Base-by-base conservation (phyloP, 2,888 invertebrate genomes). In the Periphyllus acericola region DNA sequence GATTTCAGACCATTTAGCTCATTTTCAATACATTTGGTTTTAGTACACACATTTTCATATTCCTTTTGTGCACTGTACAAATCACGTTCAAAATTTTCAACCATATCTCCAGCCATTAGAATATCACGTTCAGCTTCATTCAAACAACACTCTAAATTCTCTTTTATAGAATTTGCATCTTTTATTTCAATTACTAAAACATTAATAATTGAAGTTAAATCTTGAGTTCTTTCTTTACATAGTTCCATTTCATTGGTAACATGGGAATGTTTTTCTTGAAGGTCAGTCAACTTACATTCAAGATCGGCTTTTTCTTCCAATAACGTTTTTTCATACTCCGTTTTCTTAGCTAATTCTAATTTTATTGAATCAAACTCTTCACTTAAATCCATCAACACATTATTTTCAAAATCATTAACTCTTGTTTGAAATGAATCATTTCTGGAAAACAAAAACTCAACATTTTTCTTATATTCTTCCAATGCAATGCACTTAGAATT, bases 281-380 rank as follows among this genome's bases (percentile, higher is more conserved):
- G 60, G 21, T 60, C 60, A 0, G 3, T 60, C 25, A 87, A 46
- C 25, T 81, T 60, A 68, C 21, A 60, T 66, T 74, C 74, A 40
- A 87, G 80, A 40, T 81, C 40, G 5, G 32, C 19, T 34, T 87
- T 87, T 74, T 81, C 66, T 2, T 81, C 74, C 8, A 87, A 9
- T 75, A 87, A 46, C 9, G 25, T n/a, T 60, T 74, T 81, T 75
- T 75, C 81, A 81, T 4, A 2, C 19, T 87, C 87, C 8, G 19
- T 40, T 74, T 66, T 87, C 66, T 87, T 81, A 19, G 17, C n/a
- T 25, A 87, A 74, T 75, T 87, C 87, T 19, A 52, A 81, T 81
- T 81, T 87, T 74, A 87, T 81, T 60, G 75, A 81, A 81, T 87
- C 87, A 40, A 87, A 80, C 75, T 87, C 87, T 25, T 81, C 87